A percentile compares a stretch with the other conserved stretches of the same genome.
phyloP scores from a whole-genome alignment of 2,888 invertebrate species.

The Chaetogeoica ovagalla region DNA sequence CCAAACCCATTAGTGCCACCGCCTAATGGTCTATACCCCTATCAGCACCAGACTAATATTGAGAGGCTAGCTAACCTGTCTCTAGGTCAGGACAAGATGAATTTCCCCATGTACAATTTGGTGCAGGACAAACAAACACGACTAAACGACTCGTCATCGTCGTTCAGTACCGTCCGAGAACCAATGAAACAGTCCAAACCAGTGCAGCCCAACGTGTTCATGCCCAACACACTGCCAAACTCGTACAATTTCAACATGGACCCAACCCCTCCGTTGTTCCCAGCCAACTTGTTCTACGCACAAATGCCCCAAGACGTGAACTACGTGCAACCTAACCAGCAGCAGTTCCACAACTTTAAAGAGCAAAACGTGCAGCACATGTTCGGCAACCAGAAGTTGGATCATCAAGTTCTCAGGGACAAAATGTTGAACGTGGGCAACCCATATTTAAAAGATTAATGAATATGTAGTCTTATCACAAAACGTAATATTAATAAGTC shows the following conservation, averaged over 20 bases:
- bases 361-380: constrained; percentile 48
- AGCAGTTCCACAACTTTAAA: constrained; percentile 45
- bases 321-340: constrained; percentile 45
- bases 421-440: constrained; percentile 52
- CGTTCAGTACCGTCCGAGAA: constrained; percentile 35
- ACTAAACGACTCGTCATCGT: constrained; percentile 24
- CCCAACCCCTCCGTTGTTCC: constrained; percentile 44
- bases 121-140: constrained; percentile 46
- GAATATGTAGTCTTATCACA: constrained; percentile 50
- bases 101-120: constrained; percentile 49
- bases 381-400: constrained; percentile 46
- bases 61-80: constrained; percentile 48
- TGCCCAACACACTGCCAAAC: constrained; percentile 49
- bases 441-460: constrained; percentile 52
- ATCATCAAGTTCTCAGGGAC: constrained; percentile 49
- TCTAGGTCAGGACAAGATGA: constrained; percentile 40
- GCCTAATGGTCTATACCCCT: constrained; percentile 43
- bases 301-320: constrained; percentile 51
- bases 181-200: constrained; percentile 51
- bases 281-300: constrained; percentile 47
- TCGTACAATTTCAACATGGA: constrained; percentile 50
- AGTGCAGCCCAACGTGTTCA: constrained; percentile 46
- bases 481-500: constrained; percentile 50
- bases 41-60: constrained; percentile 47
- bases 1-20: constrained; percentile 43